Conservation (phyloP, 64 coral and sea anemone genomes). For the Pachyseris speciosa region DNA sequence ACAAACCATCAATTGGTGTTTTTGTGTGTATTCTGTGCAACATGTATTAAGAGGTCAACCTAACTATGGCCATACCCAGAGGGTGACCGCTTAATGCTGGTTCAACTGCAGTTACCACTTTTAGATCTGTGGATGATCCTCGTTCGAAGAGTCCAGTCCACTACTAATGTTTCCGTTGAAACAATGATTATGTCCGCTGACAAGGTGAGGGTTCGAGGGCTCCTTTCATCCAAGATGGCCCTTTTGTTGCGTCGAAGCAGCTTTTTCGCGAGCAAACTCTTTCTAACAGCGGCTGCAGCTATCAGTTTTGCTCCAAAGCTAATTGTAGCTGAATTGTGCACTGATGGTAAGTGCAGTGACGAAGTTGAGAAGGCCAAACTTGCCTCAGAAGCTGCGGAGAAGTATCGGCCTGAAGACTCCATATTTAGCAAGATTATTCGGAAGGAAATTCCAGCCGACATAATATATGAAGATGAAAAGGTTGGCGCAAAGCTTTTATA, state of each 20-base stretch:
- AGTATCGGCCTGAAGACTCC: constrained; percentile 77
- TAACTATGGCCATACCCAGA: no score
- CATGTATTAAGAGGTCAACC: no score
- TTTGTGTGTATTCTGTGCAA: no score
- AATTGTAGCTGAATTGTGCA: constrained; percentile 48
- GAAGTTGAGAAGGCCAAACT: constrained; percentile 85
- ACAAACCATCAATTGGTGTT: no score
- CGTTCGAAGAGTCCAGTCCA: not conserved
- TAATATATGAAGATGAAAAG: constrained; percentile 97
- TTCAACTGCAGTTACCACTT: no score
- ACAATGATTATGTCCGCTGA: not conserved
- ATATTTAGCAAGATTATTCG: constrained; percentile 95
- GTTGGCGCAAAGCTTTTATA: not conserved
- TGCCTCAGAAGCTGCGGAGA: constrained; percentile 61
- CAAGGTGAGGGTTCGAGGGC: not conserved
- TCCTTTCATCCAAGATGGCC: constrained; percentile 16
- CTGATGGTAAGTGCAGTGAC: constrained; percentile 51
- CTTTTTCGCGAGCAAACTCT: constrained; percentile 63
- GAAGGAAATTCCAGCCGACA: constrained; percentile 98
- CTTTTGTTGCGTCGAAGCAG: not conserved
- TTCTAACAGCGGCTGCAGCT: constrained; percentile 83
- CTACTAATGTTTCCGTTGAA: not conserved
- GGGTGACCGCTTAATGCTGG: no score
- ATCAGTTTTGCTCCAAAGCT: constrained; percentile 82
- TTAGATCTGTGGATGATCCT: no score